Conservation (phyloP, 2,888 invertebrate genomes). For the Caradrina clavipalpis region DNA sequence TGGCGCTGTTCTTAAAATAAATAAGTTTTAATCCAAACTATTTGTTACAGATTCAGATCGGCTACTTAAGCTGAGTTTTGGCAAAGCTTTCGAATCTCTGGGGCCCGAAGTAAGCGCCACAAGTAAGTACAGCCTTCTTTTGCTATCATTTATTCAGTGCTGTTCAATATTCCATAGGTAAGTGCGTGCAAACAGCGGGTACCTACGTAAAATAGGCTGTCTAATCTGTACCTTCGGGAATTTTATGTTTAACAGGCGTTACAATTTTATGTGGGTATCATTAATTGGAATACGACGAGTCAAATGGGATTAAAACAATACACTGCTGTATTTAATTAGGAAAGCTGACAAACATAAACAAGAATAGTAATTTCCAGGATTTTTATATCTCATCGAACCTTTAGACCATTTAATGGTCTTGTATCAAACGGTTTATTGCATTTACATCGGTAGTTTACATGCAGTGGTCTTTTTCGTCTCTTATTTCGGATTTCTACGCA, state of each 20-base stretch:
- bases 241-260: constrained; percentile 39
- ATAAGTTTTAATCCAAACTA: constrained; percentile 2
- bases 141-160: constrained; percentile 57
- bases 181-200: constrained; percentile 59
- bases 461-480: not conserved
- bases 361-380: not conserved
- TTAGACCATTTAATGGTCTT: no score
- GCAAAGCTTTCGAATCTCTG: constrained; percentile 91
- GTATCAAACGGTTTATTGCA: not conserved
- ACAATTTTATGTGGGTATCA: constrained; percentile 40
- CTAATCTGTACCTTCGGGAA: constrained; percentile 34
- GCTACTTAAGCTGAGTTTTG: constrained; percentile 88
- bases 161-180: constrained; percentile 62
- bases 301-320: constrained; percentile 35
- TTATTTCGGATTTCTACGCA: no score
- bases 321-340: constrained; percentile 1
- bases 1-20: constrained; percentile 65
- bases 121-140: constrained; percentile 90
- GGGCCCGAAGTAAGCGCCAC: constrained; percentile 94
- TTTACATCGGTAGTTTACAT: not conserved
- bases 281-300: constrained; percentile 23
- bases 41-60: constrained; percentile 88
- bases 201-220: constrained; percentile 39
- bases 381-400: no score
- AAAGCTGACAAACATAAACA: not conserved